Evolutionary conservation across 2,113 vertebrate species (phyloP).

Genomic region (Leptobrachium leishanense): DNA sequence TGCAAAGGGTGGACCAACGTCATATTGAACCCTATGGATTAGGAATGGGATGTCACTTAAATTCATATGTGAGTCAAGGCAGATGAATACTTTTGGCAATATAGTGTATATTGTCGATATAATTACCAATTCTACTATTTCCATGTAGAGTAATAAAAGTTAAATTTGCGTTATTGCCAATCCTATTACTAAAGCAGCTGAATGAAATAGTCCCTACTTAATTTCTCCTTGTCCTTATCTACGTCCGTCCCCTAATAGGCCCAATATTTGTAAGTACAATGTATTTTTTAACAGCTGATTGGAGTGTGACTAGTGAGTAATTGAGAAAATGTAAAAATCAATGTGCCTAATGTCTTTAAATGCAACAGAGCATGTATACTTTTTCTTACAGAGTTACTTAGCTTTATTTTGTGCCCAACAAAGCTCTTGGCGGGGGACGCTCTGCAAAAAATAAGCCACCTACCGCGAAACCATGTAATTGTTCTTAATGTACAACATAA

Average conservation of each 20-base stretch:
- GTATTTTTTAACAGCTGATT: slow-evolving; percentile 34
- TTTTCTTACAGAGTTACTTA: background rate
- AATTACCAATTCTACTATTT: too few relatives aligned
- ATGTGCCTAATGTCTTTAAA: slow-evolving; percentile 20
- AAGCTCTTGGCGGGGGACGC: background rate
- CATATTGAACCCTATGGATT: too few relatives aligned
- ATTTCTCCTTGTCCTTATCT: background rate
- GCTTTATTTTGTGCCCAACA: background rate
- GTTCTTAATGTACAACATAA: slow-evolving; percentile 13
- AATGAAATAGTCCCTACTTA: background rate
- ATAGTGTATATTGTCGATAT: too few relatives aligned
- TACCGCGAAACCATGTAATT: background rate
- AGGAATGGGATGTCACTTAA: too few relatives aligned
- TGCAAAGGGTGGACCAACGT: too few relatives aligned
- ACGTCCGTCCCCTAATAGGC: slow-evolving; percentile 1
- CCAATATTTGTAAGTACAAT: slow-evolving; percentile 20
- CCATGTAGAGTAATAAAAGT: too few relatives aligned
- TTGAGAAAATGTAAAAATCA: slow-evolving; percentile 36
- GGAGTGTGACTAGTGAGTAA: slow-evolving; percentile 35
- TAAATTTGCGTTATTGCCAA: background rate
- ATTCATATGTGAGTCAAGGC: too few relatives aligned
- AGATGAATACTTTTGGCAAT: too few relatives aligned
- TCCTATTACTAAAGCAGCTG: background rate
- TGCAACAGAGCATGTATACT: background rate
- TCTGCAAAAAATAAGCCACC: background rate